A percentile compares a stretch with the other conserved stretches of the same genome.
Evolutionary conservation across 2,797 vertebrate species (phyloP).

Genomic region (Calcarius lapponicus): DNA sequence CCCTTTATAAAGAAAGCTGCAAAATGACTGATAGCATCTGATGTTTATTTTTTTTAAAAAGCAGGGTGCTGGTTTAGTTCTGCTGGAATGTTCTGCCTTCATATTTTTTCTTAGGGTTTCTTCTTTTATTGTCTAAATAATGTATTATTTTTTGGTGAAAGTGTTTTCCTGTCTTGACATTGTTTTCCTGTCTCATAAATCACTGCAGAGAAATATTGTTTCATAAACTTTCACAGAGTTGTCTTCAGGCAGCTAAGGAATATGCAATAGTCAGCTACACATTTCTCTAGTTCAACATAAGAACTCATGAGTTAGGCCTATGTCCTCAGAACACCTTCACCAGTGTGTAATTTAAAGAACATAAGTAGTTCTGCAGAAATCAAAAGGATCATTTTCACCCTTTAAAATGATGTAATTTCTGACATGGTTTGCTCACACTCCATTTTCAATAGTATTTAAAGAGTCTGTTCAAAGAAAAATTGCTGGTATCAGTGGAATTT

Average conservation of each 20-base stretch:
- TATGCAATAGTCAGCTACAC: neutral
- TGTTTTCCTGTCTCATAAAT: slow-evolving; percentile 13
- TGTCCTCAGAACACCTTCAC: neutral
- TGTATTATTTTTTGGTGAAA: neutral
- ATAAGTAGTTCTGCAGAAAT: neutral
- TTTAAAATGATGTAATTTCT: neutral
- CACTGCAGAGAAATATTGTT: neutral
- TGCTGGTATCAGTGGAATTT: neutral
- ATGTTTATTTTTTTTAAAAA: neutral
- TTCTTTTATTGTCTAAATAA: slow-evolving; percentile 2
- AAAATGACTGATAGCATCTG: neutral
- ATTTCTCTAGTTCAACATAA: neutral
- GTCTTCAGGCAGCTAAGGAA: neutral
- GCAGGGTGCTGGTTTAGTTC: neutral
- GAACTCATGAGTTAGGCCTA: neutral
- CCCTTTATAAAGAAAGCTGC: neutral
- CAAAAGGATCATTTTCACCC: neutral
- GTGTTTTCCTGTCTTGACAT: neutral
- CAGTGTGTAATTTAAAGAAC: neutral
- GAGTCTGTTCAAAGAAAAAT: neutral
- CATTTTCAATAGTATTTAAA: neutral
- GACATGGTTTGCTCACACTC: neutral
- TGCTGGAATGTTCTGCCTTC: neutral
- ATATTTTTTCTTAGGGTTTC: neutral
- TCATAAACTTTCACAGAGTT: neutral